Evolutionary conservation across 2,797 vertebrate genomes (phyloP).

Genomic region (Mus minutoides): DNA sequence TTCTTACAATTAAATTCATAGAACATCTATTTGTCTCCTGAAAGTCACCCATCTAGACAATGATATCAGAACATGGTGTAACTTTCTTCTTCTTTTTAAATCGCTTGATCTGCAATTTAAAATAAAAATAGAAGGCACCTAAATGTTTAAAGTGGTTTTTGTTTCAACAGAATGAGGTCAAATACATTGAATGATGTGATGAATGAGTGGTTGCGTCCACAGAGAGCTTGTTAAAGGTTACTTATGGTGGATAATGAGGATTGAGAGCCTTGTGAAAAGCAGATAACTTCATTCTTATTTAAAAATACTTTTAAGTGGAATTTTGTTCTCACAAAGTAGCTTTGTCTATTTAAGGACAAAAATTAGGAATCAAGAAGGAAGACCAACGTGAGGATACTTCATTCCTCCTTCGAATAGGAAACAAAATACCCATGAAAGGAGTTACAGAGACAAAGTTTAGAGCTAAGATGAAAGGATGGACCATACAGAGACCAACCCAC

Average conservation of each 20-base stretch:
- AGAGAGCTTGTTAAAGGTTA: neutral
- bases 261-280: neutral
- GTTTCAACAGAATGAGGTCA: slow-evolving; percentile 44
- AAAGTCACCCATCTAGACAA: neutral
- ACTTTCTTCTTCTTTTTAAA: slow-evolving; percentile 4
- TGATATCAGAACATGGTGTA: neutral
- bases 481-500: no score
- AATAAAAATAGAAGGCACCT: neutral
- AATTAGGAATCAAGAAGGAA: no score
- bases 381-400: no score
- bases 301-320: neutral
- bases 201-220: neutral
- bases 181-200: neutral
- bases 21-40: neutral
- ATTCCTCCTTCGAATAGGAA: no score
- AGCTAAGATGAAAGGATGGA: no score
- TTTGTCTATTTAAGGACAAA: slow-evolving; percentile 45
- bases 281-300: slow-evolving; percentile 17
- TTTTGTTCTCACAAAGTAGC: neutral
- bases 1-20: neutral
- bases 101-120: neutral
- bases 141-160: neutral
- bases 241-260: neutral
- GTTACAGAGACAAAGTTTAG: no score
- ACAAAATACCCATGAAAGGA: no score